Conservation (phyloP, 2,113 vertebrate species). For the Cnemophilus loriae region DNA sequence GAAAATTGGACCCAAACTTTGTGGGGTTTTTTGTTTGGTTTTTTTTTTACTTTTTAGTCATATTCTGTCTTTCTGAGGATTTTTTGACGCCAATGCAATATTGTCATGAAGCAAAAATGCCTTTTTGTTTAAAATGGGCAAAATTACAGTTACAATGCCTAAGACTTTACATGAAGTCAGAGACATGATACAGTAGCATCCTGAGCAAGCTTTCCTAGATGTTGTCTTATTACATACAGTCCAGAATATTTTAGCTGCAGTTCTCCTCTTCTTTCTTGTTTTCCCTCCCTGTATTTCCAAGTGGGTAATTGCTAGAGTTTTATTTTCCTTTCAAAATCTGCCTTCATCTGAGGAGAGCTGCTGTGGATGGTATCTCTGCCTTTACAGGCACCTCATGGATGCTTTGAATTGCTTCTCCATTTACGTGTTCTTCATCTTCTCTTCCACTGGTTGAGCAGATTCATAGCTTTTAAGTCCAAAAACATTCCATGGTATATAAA, state of each 20-base stretch:
- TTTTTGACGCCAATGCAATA: not conserved
- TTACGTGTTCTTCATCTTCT: not conserved
- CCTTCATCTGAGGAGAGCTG: not conserved
- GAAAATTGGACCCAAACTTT: not conserved
- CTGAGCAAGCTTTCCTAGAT: not conserved
- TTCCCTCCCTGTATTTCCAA: not conserved
- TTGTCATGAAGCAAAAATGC: not conserved
- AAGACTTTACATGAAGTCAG: not conserved
- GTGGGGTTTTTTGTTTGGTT: fast-evolving
- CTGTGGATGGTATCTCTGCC: not conserved
- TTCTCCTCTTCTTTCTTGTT: not conserved
- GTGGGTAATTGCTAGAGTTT: not conserved
- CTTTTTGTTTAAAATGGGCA: not conserved
- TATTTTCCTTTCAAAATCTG: not conserved
- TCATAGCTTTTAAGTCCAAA: not conserved
- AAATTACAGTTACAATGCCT: not conserved
- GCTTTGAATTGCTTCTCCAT: not conserved
- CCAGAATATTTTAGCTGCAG: not conserved
- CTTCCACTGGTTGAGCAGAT: not conserved
- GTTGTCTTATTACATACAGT: not conserved
- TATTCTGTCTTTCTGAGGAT: not conserved
- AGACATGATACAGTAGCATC: fast-evolving
- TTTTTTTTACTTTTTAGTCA: not conserved
- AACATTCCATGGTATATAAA: not conserved
- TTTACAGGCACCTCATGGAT: not conserved